Base-by-base conservation (phyloP, 2,113 vertebrate species). In the Aegotheles bennettii region DNA sequence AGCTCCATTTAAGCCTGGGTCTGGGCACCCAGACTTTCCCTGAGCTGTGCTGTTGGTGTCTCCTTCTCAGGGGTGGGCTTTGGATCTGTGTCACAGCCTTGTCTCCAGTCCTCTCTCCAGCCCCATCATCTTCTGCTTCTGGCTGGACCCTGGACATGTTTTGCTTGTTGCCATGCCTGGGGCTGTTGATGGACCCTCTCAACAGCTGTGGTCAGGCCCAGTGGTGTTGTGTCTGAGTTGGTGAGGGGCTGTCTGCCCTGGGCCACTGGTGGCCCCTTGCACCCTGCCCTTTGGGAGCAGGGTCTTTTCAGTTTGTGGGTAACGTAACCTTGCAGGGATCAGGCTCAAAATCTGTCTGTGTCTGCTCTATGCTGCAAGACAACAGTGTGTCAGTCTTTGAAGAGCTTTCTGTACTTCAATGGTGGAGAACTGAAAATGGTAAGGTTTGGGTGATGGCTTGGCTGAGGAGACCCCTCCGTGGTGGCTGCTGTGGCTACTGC, bases 171-270 rank as follows among this genome's bases (percentile, higher is more conserved):
- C 13, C 3, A 0, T 16, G 16, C 13, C 47, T 69, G 54, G 24
- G 12, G 12, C 36, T 84, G 35, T 43, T 9, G 28, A n/a, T 43
- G 80, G 47, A 56, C 19, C 19, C 20, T 50, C 60, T 73, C 40
- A 13, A 2, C 31, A 28, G 16, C 38, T 0, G 3, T 24, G 29
- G 33, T 3, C 3, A 3, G 33, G 19, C 15, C 5, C 50, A 35
- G 10, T 5, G 35, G 31, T 43, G 20, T 11, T 40, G 7, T 17
- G 19, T 7, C 15, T 18, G 33, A 16, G 33, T 28, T 25, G 57
- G 11, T 15, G 33, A 45, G 33, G 38, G 23, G 4, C 20, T 47
- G 14, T 13, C 10, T 24, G 18, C 35, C 19, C 36, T 50, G 35
- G 31, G 26, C 23, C 3, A 4, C 28, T 35, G 16, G 5, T 13